phyloP scores from a whole-genome alignment of 2,888 invertebrate species.

The Phania funesta region DNA sequence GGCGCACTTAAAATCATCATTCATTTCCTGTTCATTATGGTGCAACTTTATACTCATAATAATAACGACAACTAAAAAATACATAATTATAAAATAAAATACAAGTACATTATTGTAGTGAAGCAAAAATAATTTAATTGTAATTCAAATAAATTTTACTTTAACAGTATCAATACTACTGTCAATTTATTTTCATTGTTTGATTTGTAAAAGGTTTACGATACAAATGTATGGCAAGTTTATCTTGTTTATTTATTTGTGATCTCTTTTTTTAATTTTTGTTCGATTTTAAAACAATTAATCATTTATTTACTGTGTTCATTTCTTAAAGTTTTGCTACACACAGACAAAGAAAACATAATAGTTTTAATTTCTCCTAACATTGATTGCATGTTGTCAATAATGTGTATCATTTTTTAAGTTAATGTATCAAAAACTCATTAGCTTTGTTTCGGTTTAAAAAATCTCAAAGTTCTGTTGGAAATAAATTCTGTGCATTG shows the following conservation, averaged over 20 bases:
- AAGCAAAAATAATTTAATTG: no score
- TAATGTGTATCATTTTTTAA: conserved; percentile 34
- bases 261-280: background rate
- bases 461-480: background rate
- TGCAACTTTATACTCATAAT: background rate
- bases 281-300: conserved; percentile 57
- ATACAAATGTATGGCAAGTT: no score
- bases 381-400: conserved; percentile 41
- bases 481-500: no score
- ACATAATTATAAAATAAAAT: no score
- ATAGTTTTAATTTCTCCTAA: conserved; percentile 16
- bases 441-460: conserved; percentile 12
- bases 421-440: conserved; percentile 48
- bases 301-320: conserved; percentile 46
- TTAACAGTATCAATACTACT: no score
- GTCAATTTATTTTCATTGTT: no score
- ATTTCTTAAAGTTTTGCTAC: conserved; percentile 19
- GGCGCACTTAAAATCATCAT: conserved; percentile 40
- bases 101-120: no score
- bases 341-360: conserved; percentile 4
- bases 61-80: background rate
- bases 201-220: conserved; percentile 36
- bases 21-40: background rate
- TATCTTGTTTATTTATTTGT: conserved; percentile 47
- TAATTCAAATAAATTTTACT: no score